Percentiles rank a stretch among this genome's conserved stretches.
These are phyloP conservation scores for Leucania comma DNA, from an alignment of 2,888 invertebrate genomes.

Conservation along the genomic window DNA sequence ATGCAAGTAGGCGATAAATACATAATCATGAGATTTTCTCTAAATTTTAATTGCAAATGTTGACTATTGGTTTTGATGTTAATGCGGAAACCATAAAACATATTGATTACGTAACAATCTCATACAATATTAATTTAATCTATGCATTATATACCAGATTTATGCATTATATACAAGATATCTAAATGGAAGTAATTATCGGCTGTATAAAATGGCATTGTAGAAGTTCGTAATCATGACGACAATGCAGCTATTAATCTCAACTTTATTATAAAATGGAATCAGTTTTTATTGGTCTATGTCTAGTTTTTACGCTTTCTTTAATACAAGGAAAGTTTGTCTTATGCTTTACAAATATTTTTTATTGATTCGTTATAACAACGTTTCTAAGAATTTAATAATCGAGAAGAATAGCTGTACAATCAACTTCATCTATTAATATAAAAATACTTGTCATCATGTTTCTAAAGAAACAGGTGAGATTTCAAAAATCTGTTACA, in stretches of 20 bases:
- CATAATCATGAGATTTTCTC: slow-evolving; percentile 59
- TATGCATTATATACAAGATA: slow-evolving; percentile 45
- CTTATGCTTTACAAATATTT: background rate
- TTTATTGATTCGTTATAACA: slow-evolving; percentile 5
- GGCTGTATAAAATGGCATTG: slow-evolving; percentile 33
- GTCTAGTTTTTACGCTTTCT: slow-evolving; percentile 59
- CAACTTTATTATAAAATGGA: slow-evolving; percentile 46
- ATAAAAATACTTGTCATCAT: slow-evolving; percentile 17
- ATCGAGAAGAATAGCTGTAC: background rate
- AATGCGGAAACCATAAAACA: slow-evolving; percentile 60
- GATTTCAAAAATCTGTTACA: slow-evolving; percentile 23
- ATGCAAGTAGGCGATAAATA: slow-evolving; percentile 34
- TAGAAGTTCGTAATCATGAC: slow-evolving; percentile 45
- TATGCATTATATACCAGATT: background rate
- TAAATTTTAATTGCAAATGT: slow-evolving; percentile 68
- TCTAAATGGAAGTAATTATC: slow-evolving; percentile 49
- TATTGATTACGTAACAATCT: slow-evolving; percentile 55
- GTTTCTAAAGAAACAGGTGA: slow-evolving; percentile 23
- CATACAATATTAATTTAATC: slow-evolving; percentile 25
- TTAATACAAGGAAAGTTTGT: slow-evolving; percentile 46
- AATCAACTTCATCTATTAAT: background rate
- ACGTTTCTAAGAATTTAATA: background rate
- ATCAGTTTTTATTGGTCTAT: slow-evolving; percentile 52
- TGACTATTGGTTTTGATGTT: slow-evolving; percentile 46
- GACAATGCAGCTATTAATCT: slow-evolving; percentile 58